These are phyloP conservation scores for Probosciger aterrimus DNA, from an alignment of 2,113 vertebrate genomes.

Conservation along the genomic window DNA sequence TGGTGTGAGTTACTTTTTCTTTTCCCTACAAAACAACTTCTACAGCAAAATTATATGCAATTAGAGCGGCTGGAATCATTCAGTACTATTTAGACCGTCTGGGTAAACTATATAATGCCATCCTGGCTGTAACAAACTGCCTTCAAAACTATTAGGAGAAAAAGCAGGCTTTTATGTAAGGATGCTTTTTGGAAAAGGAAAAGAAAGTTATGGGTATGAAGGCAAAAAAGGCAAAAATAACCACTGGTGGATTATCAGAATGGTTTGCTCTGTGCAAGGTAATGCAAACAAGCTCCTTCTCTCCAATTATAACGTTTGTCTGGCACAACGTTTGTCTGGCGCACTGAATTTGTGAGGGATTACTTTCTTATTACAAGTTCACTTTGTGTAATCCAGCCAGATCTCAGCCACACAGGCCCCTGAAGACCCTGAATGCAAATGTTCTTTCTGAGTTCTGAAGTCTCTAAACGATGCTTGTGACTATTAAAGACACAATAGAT, in stretches of 20 bases:
- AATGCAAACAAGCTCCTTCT: not conserved
- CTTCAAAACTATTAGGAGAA: not conserved
- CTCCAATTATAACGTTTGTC: not conserved
- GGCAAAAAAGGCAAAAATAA: not conserved
- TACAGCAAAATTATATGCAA: not conserved
- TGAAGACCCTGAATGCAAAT: not conserved
- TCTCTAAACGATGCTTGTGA: not conserved
- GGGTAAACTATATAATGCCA: not conserved
- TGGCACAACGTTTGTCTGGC: not conserved
- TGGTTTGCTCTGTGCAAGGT: not conserved
- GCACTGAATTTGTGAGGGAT: not conserved
- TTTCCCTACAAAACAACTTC: not conserved
- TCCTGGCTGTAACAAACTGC: not conserved
- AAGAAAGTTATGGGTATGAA: not conserved
- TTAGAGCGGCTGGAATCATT: not conserved
- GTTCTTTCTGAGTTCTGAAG: not conserved
- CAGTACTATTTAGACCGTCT: constrained; percentile 5
- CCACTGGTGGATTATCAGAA: not conserved
- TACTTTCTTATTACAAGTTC: not conserved
- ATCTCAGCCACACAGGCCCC: not conserved
- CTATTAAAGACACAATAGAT: not conserved
- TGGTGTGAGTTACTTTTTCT: not conserved
- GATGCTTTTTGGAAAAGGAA: not conserved
- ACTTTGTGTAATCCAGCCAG: not conserved
- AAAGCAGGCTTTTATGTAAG: not conserved